Evolutionary conservation across 35 echinoderm and acorn worm species (phyloP).

Genomic region (Lytechinus variegatus): DNA sequence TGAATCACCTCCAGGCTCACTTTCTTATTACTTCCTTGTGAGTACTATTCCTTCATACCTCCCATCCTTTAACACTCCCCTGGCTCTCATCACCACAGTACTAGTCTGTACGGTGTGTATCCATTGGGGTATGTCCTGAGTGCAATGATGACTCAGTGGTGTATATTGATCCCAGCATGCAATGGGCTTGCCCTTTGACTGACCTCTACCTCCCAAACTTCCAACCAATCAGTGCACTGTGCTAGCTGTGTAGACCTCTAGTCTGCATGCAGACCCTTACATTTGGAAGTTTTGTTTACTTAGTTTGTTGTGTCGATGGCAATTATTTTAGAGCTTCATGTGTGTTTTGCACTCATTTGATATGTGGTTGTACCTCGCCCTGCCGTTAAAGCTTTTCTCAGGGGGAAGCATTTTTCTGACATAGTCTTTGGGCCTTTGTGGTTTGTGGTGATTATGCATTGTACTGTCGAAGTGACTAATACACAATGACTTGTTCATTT

Average conservation of each 20-base stretch:
- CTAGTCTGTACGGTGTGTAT: not conserved
- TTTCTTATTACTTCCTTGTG: not conserved
- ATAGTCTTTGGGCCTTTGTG: not conserved
- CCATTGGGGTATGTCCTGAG: not conserved
- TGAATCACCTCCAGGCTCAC: no score
- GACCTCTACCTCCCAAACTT: not conserved
- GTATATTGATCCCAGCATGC: not conserved
- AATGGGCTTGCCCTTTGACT: not conserved
- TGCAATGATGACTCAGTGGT: not conserved
- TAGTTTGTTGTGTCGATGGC: not conserved
- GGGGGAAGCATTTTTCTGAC: not conserved
- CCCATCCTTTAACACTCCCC: not conserved
- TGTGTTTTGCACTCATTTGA: no score
- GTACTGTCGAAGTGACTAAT: not conserved
- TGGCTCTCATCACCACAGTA: not conserved
- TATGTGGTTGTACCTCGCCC: no score
- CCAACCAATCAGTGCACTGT: slow-evolving; percentile 16
- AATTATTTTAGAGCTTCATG: not conserved
- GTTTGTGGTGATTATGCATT: not conserved
- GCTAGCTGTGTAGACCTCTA: not conserved
- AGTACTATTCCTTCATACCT: not conserved
- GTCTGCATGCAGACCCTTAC: no score
- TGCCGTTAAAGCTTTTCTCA: no score
- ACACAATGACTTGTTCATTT: not conserved
- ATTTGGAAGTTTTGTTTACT: not conserved